Conservation (phyloP, 2,797 vertebrate genomes). For the Acrocephalus scirpaceus region DNA sequence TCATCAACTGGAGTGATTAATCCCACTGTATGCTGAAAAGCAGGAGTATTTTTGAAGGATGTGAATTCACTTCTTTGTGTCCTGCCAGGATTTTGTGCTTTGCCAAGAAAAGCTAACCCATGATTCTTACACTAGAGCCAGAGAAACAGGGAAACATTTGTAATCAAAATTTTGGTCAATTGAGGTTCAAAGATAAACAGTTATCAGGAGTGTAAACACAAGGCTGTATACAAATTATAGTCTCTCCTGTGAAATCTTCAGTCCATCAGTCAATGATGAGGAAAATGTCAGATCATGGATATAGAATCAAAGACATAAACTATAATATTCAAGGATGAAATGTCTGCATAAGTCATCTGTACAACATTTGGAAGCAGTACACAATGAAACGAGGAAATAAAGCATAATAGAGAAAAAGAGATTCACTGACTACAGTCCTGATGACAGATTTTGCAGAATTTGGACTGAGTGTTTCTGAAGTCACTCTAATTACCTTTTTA, state of each 20-base stretch:
- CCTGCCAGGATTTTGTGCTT: background rate
- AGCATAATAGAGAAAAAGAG: background rate
- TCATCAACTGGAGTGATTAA: accelerated
- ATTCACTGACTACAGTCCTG: background rate
- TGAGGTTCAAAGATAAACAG: background rate
- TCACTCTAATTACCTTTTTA: background rate
- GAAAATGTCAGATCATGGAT: background rate
- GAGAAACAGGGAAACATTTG: background rate
- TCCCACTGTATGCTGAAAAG: background rate
- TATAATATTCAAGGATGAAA: background rate
- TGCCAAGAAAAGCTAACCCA: background rate
- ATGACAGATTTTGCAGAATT: background rate
- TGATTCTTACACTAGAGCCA: background rate
- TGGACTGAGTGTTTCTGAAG: background rate
- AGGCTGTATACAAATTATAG: background rate
- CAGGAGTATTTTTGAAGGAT: background rate
- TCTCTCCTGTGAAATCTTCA: background rate
- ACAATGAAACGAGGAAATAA: background rate
- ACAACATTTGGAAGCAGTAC: background rate
- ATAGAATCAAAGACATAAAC: background rate
- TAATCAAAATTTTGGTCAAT: background rate
- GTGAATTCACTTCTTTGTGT: background rate
- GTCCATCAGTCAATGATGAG: background rate
- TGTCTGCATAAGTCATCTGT: background rate
- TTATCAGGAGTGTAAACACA: background rate